Conservation (phyloP, 2,113 vertebrate genomes). For the Neomonachus schauinslandi region DNA sequence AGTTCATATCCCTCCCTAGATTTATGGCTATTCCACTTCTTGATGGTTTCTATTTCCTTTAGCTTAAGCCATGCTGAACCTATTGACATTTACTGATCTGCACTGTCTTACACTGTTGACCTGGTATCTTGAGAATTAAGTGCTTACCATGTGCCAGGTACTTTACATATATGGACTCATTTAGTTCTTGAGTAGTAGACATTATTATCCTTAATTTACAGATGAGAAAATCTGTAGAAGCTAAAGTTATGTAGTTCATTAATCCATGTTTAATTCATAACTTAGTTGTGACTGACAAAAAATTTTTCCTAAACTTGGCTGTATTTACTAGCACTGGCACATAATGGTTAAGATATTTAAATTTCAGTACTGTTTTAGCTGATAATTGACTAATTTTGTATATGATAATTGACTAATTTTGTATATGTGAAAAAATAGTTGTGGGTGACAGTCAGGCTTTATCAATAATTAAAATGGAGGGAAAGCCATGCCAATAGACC, state of each 20-base stretch:
- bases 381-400: neutral
- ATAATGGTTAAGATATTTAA: neutral
- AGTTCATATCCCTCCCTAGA: neutral
- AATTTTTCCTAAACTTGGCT: neutral
- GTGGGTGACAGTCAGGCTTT: neutral
- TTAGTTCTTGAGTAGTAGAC: neutral
- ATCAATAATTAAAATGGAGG: constrained; percentile 3
- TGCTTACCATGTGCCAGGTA: neutral
- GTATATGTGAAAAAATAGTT: neutral
- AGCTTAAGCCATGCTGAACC: neutral
- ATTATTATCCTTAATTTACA: constrained; percentile 49
- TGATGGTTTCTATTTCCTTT: neutral
- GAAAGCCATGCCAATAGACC: neutral
- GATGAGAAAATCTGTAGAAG: neutral
- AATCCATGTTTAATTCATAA: neutral
- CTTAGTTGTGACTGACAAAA: neutral
- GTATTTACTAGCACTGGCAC: neutral
- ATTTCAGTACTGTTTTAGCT: neutral
- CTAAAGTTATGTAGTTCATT: neutral
- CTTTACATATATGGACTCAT: neutral
- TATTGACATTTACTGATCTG: neutral
- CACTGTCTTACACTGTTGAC: neutral
- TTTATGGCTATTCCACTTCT: neutral
- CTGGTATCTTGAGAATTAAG: neutral
- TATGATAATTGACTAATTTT: neutral